Base-by-base conservation (phyloP, 1,140 invertebrate genomes). In the Pachyrhynchus sulphureomaculatus region DNA sequence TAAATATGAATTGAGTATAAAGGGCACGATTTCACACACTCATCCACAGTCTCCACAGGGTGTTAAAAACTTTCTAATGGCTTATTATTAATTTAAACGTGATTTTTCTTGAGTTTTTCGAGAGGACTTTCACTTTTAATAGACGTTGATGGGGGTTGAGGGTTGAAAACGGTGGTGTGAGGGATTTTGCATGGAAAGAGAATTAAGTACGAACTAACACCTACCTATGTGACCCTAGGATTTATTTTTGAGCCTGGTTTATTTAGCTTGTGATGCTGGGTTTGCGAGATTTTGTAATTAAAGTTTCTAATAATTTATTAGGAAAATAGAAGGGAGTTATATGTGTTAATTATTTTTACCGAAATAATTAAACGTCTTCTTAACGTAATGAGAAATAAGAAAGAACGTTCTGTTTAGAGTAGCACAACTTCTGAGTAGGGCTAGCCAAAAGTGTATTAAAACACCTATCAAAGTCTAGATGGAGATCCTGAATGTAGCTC, bases 81-180 rank as follows among this genome's bases (percentile, higher is more conserved):
- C 15, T 44, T 17, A 52, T 60, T 52, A 60, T 23, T 60, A 52
- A 60, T 60, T 60, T 47, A 60, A 20, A n/a, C 36, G 36, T n/a
- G 49, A 59, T 60, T 60, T 60, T 60, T 60, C 57, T 60, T 60
- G 34, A 52, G 48, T 60, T 60, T 60, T 60, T 60, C 33, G 23
- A 52, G 29, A 45, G 29, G 47, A 29, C 52, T 24, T 55, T 21
- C 36, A 13, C 36, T 42, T 60, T 60, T 60, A 60, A 60, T 60
- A 60, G 57, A 60, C 57, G 57, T 60, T 60, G 57, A 60, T 52
- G 57, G 49, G 57, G 57, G 57, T 52, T 60, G 57, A 53, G 57
- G 57, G 55, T 58, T 58, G 55, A 49, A 39, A 58, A 26, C 55
- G 18, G 45, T 58, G 55, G 55, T 58, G 45, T 58, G 55, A 39